phyloP scores from a whole-genome alignment of 2,113 vertebrate genomes.

The Lanius ludovicianus region DNA sequence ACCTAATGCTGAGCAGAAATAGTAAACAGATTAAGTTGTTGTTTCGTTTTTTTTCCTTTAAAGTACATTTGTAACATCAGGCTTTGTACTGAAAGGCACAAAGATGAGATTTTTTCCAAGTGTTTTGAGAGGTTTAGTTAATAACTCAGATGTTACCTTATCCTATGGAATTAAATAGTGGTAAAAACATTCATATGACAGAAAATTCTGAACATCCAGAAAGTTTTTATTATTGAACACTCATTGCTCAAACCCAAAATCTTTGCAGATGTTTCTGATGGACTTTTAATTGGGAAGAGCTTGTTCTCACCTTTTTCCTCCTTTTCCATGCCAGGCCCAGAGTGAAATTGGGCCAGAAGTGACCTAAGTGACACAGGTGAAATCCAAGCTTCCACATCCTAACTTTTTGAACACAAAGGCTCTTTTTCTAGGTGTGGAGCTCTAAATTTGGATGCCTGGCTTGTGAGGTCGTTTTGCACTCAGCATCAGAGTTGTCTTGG shows the following conservation, averaged over 20 bases:
- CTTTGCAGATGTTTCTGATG: background rate
- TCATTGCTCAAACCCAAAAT: background rate
- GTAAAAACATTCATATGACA: background rate
- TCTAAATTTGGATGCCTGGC: background rate
- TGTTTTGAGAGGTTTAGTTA: background rate
- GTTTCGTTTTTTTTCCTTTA: background rate
- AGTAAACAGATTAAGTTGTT: background rate
- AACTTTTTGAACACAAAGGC: background rate
- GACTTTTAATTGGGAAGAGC: background rate
- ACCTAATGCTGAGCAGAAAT: background rate
- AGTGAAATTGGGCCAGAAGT: background rate
- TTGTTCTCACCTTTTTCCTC: background rate
- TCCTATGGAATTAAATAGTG: background rate
- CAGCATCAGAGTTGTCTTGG: background rate
- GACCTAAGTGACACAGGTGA: background rate
- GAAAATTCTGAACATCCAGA: background rate
- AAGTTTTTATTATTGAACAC: background rate
- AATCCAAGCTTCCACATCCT: background rate
- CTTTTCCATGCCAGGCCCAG: background rate
- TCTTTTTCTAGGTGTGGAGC: background rate
- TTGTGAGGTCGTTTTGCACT: background rate
- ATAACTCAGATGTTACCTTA: background rate
- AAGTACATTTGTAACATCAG: background rate
- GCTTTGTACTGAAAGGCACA: background rate
- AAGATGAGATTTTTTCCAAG: background rate